Evolutionary conservation across 2,888 invertebrate species (phyloP).

Genomic region (Pseudoips prasinana): DNA sequence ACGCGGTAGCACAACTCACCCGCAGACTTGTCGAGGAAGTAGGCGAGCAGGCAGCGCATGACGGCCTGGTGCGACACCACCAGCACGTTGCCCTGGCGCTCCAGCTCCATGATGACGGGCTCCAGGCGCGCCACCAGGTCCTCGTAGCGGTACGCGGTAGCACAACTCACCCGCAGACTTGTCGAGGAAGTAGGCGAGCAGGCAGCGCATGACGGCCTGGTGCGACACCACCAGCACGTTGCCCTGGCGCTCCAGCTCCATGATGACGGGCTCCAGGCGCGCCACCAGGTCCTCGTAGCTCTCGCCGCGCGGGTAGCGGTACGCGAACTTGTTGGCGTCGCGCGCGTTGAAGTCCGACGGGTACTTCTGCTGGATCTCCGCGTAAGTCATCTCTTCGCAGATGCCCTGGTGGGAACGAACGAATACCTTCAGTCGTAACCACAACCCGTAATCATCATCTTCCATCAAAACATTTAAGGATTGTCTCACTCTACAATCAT

Average conservation of each 20-base stretch:
- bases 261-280: conserved; percentile 98
- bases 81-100: conserved; percentile 97
- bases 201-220: conserved; percentile 97
- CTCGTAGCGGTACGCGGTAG: conserved; percentile 90
- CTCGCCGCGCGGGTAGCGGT: conserved; percentile 92
- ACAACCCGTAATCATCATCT: no score
- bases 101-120: conserved; percentile 99
- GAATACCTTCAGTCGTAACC: no score
- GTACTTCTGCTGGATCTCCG: conserved; percentile 95
- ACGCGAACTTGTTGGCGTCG: conserved; percentile 98
- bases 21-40: conserved; percentile 97
- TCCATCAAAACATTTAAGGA: no score
- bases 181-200: conserved; percentile 98
- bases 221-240: conserved; percentile 98
- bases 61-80: conserved; percentile 99
- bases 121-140: conserved; percentile 98
- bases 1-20: conserved; percentile 80
- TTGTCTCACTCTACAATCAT: no score
- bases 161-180: conserved; percentile 90
- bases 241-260: conserved; percentile 98
- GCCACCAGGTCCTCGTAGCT: conserved; percentile 99
- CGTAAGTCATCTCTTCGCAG: conserved; percentile 99
- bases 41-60: conserved; percentile 96
- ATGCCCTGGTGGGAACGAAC: conserved; percentile 87
- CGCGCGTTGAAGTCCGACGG: conserved; percentile 98